Percentiles rank a stretch among this genome's conserved stretches.
Evolutionary conservation across 2,797 vertebrate genomes (phyloP).

Genomic region (Scomberomorus guttatus): DNA sequence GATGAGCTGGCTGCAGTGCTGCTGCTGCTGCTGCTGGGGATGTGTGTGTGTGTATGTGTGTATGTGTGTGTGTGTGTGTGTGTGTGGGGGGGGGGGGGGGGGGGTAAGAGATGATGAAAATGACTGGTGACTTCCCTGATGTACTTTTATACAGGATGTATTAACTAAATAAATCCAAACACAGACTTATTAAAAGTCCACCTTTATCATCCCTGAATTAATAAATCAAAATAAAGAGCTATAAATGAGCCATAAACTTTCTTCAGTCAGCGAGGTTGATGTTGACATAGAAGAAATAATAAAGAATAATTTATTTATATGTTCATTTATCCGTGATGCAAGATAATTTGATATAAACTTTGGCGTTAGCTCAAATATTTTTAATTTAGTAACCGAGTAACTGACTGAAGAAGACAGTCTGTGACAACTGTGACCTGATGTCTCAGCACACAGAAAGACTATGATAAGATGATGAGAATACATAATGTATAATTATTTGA

Average conservation of each 20-base stretch:
- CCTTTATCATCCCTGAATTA: not conserved
- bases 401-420: not conserved
- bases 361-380: not conserved
- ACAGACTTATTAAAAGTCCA: not conserved
- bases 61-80: conserved; percentile 15
- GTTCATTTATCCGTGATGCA: too few relatives aligned
- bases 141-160: conserved; percentile 1
- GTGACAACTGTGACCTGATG: not conserved
- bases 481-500: not conserved
- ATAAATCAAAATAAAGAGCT: too few relatives aligned
- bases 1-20: conserved; percentile 23
- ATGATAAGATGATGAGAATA: not conserved
- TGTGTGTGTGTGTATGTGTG: conserved; percentile 17
- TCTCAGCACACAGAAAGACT: not conserved
- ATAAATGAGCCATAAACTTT: too few relatives aligned
- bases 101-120: not conserved
- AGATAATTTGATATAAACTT: not conserved
- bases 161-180: not conserved
- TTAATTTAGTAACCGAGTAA: too few relatives aligned
- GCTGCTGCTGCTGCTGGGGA: not conserved
- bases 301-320: too few relatives aligned
- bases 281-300: too few relatives aligned
- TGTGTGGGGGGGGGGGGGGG: too few relatives aligned
- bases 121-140: not conserved
- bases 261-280: too few relatives aligned